phyloP scores from a whole-genome alignment of 2,888 invertebrate species.

The Athalia rosae region DNA sequence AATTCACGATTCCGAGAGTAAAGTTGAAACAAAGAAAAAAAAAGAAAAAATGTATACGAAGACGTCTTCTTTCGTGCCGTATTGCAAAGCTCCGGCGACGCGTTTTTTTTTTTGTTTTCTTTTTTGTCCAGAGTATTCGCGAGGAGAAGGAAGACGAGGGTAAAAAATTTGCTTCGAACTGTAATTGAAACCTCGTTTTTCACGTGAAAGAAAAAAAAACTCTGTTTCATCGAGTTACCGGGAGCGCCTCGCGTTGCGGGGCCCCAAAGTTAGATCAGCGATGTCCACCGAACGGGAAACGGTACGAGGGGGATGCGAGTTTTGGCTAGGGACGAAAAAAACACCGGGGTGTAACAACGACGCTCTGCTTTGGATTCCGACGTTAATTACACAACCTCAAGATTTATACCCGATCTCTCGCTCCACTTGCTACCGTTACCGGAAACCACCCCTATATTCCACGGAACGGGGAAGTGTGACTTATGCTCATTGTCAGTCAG shows the following conservation, averaged over 20 bases:
- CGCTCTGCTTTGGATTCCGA: conserved; percentile 24
- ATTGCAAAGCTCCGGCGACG: too few relatives aligned
- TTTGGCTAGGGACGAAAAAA: not conserved
- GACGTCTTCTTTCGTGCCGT: too few relatives aligned
- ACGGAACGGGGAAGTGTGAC: conserved; percentile 26
- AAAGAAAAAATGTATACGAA: too few relatives aligned
- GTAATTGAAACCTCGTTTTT: not conserved
- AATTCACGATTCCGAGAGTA: too few relatives aligned
- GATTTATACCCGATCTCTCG: conserved; percentile 22
- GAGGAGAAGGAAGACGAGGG: not conserved
- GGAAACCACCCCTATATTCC: too few relatives aligned
- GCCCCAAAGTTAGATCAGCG: not conserved
- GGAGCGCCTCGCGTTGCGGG: too few relatives aligned
- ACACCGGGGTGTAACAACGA: not conserved
- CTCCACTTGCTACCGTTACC: not conserved
- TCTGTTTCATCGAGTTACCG: too few relatives aligned
- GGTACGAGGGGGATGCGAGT: not conserved
- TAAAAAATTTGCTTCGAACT: not conserved
- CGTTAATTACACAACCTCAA: conserved; percentile 8
- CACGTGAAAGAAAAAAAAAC: too few relatives aligned
- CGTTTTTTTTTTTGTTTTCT: too few relatives aligned
- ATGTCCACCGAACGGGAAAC: not conserved
- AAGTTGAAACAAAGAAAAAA: too few relatives aligned
- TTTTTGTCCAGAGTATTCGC: too few relatives aligned
- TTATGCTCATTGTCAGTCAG: conserved; percentile 38